Percentiles rank a stretch among this genome's conserved stretches.
Evolutionary conservation across 1,140 invertebrate species (phyloP).

Genomic region (Gryllus bimaculatus): DNA sequence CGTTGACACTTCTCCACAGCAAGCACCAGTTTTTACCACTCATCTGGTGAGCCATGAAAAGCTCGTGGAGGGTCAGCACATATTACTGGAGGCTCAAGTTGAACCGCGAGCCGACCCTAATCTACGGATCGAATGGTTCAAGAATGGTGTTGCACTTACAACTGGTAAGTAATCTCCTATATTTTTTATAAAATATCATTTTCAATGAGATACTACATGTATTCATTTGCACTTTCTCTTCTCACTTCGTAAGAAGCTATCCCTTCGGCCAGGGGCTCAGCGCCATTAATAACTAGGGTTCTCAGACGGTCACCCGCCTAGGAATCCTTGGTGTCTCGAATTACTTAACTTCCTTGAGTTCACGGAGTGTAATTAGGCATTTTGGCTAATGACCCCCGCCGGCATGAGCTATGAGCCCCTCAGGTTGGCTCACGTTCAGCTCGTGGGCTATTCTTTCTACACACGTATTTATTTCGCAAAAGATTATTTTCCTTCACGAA

Average conservation of each 20-base stretch:
- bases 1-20: slow-evolving; percentile 67
- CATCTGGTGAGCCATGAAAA: slow-evolving; percentile 81
- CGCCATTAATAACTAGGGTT: too few species aligned
- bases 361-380: too few species aligned
- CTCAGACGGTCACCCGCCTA: too few species aligned
- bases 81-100: slow-evolving; percentile 88
- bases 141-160: slow-evolving; percentile 77
- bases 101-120: slow-evolving; percentile 95
- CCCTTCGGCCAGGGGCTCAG: neutral
- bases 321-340: too few species aligned
- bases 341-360: too few species aligned
- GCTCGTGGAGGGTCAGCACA: slow-evolving; percentile 78
- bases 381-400: too few species aligned
- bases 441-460: too few species aligned
- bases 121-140: slow-evolving; percentile 83
- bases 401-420: too few species aligned
- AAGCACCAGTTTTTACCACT: slow-evolving; percentile 83
- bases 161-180: slow-evolving; percentile 46
- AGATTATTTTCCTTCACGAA: too few species aligned
- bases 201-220: neutral
- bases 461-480: too few species aligned
- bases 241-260: neutral
- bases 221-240: neutral
- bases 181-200: slow-evolving; percentile 11
- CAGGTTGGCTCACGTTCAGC: too few species aligned